A percentile compares a stretch with the other conserved stretches of the same genome.
Evolutionary conservation across 2,888 invertebrate genomes (phyloP).

Genomic region (Theretra japonica): DNA sequence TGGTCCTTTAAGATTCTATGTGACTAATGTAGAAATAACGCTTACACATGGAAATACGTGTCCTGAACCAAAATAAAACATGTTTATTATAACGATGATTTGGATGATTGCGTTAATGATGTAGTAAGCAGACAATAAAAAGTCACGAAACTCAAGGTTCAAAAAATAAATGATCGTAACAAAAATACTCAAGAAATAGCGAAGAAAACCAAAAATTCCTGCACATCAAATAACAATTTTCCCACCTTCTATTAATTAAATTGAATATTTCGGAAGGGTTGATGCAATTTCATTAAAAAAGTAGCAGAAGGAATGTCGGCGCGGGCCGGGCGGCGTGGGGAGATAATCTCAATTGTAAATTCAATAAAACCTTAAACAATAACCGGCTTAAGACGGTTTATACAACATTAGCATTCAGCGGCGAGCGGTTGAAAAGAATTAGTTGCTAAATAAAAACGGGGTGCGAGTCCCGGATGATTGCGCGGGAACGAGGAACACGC

Average conservation of each 20-base stretch:
- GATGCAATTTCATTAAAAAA: conserved; percentile 59
- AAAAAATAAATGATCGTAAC: background rate
- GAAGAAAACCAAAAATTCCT: background rate
- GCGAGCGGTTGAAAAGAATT: conserved; percentile 46
- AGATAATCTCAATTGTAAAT: conserved; percentile 66
- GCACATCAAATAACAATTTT: conserved; percentile 23
- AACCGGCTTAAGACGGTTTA: conserved; percentile 60
- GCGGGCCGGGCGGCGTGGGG: conserved; percentile 40
- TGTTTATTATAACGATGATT: too few species aligned
- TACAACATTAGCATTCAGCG: conserved; percentile 58
- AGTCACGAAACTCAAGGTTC: background rate
- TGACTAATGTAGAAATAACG: too few species aligned
- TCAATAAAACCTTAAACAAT: conserved; percentile 71
- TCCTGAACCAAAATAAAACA: too few species aligned
- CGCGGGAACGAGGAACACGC: background rate
- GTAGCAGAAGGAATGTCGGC: conserved; percentile 46
- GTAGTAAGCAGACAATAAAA: too few species aligned
- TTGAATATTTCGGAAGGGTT: conserved; percentile 46
- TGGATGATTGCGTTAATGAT: too few species aligned
- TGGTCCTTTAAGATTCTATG: too few species aligned
- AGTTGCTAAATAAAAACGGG: conserved; percentile 26
- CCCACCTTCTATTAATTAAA: conserved; percentile 22
- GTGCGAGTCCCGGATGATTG: background rate
- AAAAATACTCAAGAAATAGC: background rate
- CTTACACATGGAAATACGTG: too few species aligned